These are phyloP conservation scores for Apogon talboti DNA, from an alignment of 2,797 vertebrate genomes.

Conservation along the genomic window DNA sequence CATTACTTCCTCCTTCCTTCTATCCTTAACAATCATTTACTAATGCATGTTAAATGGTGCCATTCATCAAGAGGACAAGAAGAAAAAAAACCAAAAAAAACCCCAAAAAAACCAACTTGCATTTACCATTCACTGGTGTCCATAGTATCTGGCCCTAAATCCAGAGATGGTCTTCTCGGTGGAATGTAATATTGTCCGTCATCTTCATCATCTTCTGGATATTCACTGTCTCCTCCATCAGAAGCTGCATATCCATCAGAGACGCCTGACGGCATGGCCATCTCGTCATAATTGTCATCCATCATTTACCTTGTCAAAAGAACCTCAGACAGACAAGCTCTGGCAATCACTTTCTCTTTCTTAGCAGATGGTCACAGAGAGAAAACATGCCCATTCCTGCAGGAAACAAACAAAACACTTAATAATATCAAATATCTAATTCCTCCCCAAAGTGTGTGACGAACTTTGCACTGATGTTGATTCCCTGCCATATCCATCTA, in stretches of 20 bases:
- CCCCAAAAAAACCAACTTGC: too few species aligned
- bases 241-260: conserved; percentile 71
- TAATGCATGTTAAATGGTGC: too few species aligned
- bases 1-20: too few species aligned
- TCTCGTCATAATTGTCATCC: conserved; percentile 24
- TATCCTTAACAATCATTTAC: too few species aligned
- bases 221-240: conserved; percentile 28
- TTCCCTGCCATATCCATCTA: background rate
- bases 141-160: conserved; percentile 57
- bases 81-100: too few species aligned
- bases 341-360: background rate
- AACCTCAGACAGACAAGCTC: background rate
- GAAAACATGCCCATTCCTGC: conserved; percentile 21
- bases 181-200: conserved; percentile 65
- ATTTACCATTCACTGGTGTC: conserved; percentile 60
- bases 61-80: background rate
- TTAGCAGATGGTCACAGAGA: background rate
- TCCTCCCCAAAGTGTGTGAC: background rate
- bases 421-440: background rate
- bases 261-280: background rate
- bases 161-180: conserved; percentile 71
- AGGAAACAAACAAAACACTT: background rate
- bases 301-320: conserved; percentile 26
- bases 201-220: conserved; percentile 59
- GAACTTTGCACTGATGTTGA: conserved; percentile 3